phyloP scores from a whole-genome alignment of 2,888 invertebrate genomes.

The Alloplasta piceator region DNA sequence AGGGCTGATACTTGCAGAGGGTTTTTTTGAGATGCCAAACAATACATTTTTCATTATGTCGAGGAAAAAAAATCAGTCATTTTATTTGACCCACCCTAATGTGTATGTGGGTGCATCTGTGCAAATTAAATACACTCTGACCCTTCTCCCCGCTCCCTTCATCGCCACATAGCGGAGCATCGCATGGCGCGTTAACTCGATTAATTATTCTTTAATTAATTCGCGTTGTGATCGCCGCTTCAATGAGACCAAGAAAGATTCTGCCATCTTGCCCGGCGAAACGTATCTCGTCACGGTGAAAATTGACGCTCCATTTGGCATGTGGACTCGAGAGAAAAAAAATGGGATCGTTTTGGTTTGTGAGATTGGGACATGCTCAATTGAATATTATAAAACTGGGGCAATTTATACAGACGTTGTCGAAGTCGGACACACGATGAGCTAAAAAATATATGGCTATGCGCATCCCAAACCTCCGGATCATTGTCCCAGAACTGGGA shows the following conservation, averaged over 20 bases:
- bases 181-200: slow-evolving; percentile 50
- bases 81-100: too few relatives aligned
- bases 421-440: too few relatives aligned
- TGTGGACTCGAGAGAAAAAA: neutral
- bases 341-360: neutral
- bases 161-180: neutral
- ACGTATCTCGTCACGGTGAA: slow-evolving; percentile 28
- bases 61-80: too few relatives aligned
- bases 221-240: slow-evolving; percentile 36
- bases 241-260: slow-evolving; percentile 39
- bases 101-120: too few relatives aligned
- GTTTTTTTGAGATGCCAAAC: too few relatives aligned
- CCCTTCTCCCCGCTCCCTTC: slow-evolving; percentile 1
- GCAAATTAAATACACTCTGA: slow-evolving; percentile 14
- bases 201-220: slow-evolving; percentile 56
- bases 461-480: too few relatives aligned
- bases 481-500: slow-evolving; percentile 3
- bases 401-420: neutral
- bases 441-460: neutral
- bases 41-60: too few relatives aligned
- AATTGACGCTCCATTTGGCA: slow-evolving; percentile 38
- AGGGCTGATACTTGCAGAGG: too few relatives aligned
- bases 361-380: neutral
- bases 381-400: neutral
- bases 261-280: neutral